Conservation (phyloP, 2,888 invertebrate species). For the Himalopsyche anomala region DNA sequence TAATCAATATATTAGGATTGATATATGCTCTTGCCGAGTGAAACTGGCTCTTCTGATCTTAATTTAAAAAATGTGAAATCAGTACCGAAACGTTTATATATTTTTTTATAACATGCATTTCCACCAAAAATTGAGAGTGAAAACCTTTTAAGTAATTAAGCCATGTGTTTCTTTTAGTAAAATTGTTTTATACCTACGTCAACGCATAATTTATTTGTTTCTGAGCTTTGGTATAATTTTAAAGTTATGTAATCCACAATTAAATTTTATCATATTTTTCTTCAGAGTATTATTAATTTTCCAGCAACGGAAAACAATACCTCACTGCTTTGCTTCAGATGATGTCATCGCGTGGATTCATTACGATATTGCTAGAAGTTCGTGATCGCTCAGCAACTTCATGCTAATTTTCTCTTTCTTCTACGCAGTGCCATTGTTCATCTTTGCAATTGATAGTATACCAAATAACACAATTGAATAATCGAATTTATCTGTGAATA, state of each 20-base stretch:
- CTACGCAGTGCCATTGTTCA: not conserved
- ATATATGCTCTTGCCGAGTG: too few relatives aligned
- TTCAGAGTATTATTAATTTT: not conserved
- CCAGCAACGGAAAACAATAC: not conserved
- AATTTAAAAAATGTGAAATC: too few relatives aligned
- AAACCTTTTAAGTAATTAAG: too few relatives aligned
- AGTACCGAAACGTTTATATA: too few relatives aligned
- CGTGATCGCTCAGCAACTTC: not conserved
- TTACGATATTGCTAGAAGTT: not conserved
- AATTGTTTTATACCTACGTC: not conserved
- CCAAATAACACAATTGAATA: not conserved
- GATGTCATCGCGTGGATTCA: slow-evolving; percentile 1
- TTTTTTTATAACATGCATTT: too few relatives aligned
- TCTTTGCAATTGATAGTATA: not conserved
- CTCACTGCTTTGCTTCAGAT: not conserved
- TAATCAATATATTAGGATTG: too few relatives aligned
- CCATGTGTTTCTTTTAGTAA: too few relatives aligned
- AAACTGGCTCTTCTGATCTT: too few relatives aligned
- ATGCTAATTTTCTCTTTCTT: not conserved
- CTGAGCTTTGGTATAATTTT: not conserved
- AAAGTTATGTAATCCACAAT: not conserved
- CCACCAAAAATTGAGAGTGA: too few relatives aligned
- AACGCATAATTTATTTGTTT: too few relatives aligned
- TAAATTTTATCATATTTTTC: not conserved
- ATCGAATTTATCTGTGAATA: not conserved